phyloP scores from a whole-genome alignment of 2,888 invertebrate species.

The Zygaena filipendulae region DNA sequence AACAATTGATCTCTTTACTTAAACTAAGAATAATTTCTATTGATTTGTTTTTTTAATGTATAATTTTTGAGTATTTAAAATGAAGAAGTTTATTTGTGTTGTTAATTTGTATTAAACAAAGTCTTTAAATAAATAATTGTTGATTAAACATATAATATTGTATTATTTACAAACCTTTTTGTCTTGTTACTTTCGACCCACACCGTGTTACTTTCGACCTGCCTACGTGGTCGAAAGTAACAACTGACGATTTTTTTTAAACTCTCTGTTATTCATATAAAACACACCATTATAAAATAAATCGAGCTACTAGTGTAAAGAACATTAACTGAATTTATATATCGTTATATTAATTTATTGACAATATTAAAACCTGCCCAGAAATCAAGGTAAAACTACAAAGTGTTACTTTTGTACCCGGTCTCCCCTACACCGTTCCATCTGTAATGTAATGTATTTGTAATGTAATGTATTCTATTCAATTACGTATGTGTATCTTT shows the following conservation, averaged over 20 bases:
- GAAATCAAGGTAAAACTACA: constrained; percentile 11
- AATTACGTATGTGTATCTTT: no score
- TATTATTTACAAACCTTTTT: constrained; percentile 13
- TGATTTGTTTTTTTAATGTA: constrained; percentile 4
- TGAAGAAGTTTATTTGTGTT: constrained; percentile 9
- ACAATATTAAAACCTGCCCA: constrained; percentile 10
- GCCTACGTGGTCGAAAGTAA: constrained; percentile 16
- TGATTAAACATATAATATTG: constrained; percentile 9
- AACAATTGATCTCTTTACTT: no score
- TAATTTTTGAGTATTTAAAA: constrained; percentile 9
- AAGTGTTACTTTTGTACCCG: no score
- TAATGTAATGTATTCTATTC: no score
- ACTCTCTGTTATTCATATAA: constrained; percentile 11
- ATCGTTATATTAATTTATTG: constrained; percentile 12
- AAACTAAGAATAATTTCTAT: constrained; percentile 6
- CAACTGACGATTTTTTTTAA: constrained; percentile 12
- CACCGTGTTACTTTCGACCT: constrained; percentile 17
- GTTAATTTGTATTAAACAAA: constrained; percentile 9
- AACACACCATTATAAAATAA: no score
- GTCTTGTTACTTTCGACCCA: constrained; percentile 16
- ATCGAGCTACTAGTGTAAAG: constrained; percentile 8
- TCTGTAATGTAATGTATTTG: no score
- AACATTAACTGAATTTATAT: constrained; percentile 14
- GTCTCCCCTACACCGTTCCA: no score
- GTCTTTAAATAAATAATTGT: constrained; percentile 12